Evolutionary conservation across 2,888 invertebrate genomes (phyloP), one percentile per base, ranked within the genome.

Genomic region (Amphipoea lucens): DNA sequence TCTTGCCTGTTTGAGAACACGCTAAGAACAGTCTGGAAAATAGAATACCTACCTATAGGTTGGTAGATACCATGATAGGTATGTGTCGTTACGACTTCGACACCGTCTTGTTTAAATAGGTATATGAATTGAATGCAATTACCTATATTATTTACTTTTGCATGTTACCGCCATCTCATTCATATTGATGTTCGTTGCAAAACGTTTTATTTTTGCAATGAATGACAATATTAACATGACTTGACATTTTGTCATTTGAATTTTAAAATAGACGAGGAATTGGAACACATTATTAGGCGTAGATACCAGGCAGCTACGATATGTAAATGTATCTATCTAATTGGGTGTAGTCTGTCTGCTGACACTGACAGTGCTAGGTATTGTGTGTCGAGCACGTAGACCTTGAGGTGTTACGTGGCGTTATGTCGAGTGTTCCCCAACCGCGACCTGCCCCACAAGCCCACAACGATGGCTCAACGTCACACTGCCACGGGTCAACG

Each of bases 401-500:
- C 90, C 90, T 90, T 90, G 87, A 69, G 79, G 79, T 81, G 85
- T 87, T 85, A 89, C 91, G 91, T 90, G 88, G 84, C 87, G 51
- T 81, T 84, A 84, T 88, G 88, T 88, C 85, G 85, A 87, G 87
- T 80, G 88, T 83, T 89, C 87, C 90, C 90, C 90, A 88, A 82
- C 88, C 92, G 84, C 90, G 94, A 94, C 94, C 94, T 94, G 92
- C 94, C 94, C 82, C 91, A 94, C 91, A 87, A 84, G 57, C 65
- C 36, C 40, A 73, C 78, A 57, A 48, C 84, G 84, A 88, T 88
- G 88, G 80, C 88, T 87, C 87, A 82, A 81, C 91, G 90, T 87
- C 90, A 90, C 87, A 84, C 81, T 87, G 81, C 73, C 68, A 48
- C 82, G 83, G 90, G 86, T 90, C 90, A 88, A 85, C 85, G 89